Percentiles rank a stretch among this genome's conserved stretches.
Conservation (phyloP, 2,888 invertebrate genomes). For the Amorpha juglandis region DNA sequence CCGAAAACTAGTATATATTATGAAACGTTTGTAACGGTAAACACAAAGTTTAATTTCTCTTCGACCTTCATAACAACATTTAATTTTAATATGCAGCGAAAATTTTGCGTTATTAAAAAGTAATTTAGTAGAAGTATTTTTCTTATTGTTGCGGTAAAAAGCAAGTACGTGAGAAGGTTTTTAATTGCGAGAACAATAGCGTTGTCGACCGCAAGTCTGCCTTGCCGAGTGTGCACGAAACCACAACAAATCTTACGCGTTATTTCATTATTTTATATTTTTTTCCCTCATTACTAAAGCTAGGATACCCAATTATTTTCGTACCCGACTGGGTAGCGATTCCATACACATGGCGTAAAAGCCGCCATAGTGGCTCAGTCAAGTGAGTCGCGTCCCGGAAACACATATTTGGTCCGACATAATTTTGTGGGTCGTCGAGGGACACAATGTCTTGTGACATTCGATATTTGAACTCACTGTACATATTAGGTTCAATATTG, state of each 20-base stretch:
- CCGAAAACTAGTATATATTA: not conserved
- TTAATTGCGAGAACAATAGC: constrained; percentile 3
- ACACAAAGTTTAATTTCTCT: not conserved
- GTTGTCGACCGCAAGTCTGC: not conserved
- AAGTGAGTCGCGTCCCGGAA: too few species aligned
- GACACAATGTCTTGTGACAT: too few species aligned
- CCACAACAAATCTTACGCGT: not conserved
- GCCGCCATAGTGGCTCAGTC: too few species aligned
- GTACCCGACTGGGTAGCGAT: too few species aligned
- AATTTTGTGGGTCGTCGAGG: too few species aligned
- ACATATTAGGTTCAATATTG: too few species aligned
- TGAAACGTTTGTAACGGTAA: not conserved
- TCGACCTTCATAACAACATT: not conserved
- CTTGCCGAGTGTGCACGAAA: not conserved
- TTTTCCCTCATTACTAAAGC: too few species aligned
- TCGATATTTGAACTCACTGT: too few species aligned
- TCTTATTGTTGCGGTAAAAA: not conserved
- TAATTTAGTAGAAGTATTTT: constrained; percentile 5
- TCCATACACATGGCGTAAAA: too few species aligned
- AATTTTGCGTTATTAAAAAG: constrained; percentile 17
- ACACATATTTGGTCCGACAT: too few species aligned
- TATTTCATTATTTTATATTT: not conserved
- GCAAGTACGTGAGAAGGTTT: constrained; percentile 2
- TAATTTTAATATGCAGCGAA: not conserved
- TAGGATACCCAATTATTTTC: too few species aligned